Evolutionary conservation across 2,113 vertebrate species (phyloP).

Genomic region (Misgurnus anguillicaudatus): DNA sequence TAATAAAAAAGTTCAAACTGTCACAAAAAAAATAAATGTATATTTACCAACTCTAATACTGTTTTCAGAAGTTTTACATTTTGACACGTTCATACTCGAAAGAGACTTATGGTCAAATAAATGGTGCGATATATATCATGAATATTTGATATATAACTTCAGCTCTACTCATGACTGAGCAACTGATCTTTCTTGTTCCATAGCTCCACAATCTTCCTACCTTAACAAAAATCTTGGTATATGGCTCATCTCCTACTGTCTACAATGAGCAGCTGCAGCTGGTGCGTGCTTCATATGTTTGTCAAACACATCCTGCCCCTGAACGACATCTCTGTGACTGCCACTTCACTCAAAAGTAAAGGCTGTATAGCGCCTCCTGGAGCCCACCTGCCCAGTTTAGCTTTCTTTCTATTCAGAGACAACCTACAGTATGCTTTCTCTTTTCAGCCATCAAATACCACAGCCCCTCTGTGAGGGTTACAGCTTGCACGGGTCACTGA

Average conservation of each 20-base stretch:
- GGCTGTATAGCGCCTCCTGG: slow-evolving; percentile 39
- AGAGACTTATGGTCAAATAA: too few species aligned
- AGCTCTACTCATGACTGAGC: too few species aligned
- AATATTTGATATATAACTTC: neutral
- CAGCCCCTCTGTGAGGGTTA: neutral
- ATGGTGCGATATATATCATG: too few species aligned
- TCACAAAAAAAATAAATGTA: neutral
- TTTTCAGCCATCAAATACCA: neutral
- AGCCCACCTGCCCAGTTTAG: slow-evolving; percentile 23
- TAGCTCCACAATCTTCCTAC: neutral
- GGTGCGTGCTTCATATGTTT: slow-evolving; percentile 28
- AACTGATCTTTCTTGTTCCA: neutral
- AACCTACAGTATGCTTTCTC: neutral
- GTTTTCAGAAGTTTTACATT: too few species aligned
- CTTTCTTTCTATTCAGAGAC: neutral
- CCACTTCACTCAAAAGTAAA: neutral
- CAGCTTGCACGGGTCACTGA: neutral
- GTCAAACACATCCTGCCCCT: slow-evolving; percentile 11
- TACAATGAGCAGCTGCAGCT: slow-evolving; percentile 11
- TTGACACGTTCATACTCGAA: too few species aligned
- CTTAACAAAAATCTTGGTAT: neutral
- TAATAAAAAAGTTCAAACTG: too few species aligned
- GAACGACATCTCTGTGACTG: slow-evolving; percentile 27
- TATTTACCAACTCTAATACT: too few species aligned
- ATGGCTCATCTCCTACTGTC: neutral